Evolutionary conservation across 2,113 vertebrate genomes (phyloP).

Genomic region (Excalfactoria chinensis): DNA sequence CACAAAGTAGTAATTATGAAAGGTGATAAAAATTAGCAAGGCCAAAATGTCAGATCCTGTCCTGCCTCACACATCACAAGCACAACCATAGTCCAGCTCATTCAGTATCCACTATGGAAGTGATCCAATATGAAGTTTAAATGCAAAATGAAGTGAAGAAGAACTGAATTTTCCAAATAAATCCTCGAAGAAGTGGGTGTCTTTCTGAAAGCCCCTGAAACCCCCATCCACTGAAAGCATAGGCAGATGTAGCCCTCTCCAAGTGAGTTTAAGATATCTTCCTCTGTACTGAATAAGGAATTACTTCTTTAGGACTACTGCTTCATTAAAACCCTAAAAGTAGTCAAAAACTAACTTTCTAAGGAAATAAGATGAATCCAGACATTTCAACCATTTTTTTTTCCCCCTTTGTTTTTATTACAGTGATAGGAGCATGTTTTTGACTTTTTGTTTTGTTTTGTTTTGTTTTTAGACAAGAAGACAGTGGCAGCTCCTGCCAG

Average conservation of each 20-base stretch:
- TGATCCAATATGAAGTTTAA: background rate
- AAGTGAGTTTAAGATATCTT: background rate
- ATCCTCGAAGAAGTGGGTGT: background rate
- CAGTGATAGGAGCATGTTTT: fast-evolving
- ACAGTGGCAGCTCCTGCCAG: fast-evolving
- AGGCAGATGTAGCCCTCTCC: background rate
- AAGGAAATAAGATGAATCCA: background rate
- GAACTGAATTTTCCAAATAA: background rate
- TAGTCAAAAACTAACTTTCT: background rate
- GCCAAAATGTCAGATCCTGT: background rate
- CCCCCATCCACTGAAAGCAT: background rate
- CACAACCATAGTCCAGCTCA: background rate
- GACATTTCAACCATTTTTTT: no score
- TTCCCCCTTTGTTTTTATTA: fast-evolving
- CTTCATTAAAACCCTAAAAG: background rate
- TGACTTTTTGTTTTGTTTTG: background rate
- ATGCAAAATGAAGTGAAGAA: background rate
- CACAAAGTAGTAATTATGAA: background rate
- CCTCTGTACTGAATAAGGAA: background rate
- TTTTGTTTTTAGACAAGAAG: background rate
- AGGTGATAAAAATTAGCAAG: background rate
- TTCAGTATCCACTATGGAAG: background rate
- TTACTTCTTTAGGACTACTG: background rate
- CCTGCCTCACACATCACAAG: background rate
- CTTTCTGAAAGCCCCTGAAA: background rate